Evolutionary conservation across 92 coral and sea anemone species (phyloP), one percentile per base, ranked within the genome.

Genomic region (Isaurus tuberculatus): DNA sequence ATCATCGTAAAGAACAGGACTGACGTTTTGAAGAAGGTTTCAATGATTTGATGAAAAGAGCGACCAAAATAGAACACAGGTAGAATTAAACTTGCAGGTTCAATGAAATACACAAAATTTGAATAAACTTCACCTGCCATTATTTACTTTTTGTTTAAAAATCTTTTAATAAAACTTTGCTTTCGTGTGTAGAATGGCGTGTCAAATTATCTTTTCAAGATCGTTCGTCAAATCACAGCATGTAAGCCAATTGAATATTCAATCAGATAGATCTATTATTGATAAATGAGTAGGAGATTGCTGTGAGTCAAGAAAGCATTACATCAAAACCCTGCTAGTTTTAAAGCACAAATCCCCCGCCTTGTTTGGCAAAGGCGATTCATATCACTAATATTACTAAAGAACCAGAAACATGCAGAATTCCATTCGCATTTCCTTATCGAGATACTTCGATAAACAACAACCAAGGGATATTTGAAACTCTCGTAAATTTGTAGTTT

Each of bases 1-100:
- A 72, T 44, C 78, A 2, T 16, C 20, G 16, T 72, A 37, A n/a
- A 72, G 78, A 55, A 28, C 27, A n/a, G 78, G 60, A 46, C 31
- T 72, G 60, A 72, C 78, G 44, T 20, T 32, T 23, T 72, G 23
- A 43, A 72, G 58, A 72, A 28, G 32, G 20, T 20, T 72, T 72
- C 75, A 70, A 44, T 44, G 25, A 44, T 32, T 72, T 46, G 60
- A 43, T 46, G 53, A 49, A 72, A 72, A 55, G 25, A 17, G n/a
- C 19, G 60, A 22, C 61, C 43, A 20, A 27, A 44, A 72, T 26
- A 72, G 78, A 72, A 43, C 58, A 40, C 20, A 72, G 61, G n/a
- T 30, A 25, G 32, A 72, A 72, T 4, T 22, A 32, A 72, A 14
- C 43, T 13, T 36, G 63, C 58, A 20, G 30, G 9, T 8, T 14